Base-by-base conservation (phyloP, 2,797 vertebrate genomes). In the Lepidocolaptes lacrymiger region DNA sequence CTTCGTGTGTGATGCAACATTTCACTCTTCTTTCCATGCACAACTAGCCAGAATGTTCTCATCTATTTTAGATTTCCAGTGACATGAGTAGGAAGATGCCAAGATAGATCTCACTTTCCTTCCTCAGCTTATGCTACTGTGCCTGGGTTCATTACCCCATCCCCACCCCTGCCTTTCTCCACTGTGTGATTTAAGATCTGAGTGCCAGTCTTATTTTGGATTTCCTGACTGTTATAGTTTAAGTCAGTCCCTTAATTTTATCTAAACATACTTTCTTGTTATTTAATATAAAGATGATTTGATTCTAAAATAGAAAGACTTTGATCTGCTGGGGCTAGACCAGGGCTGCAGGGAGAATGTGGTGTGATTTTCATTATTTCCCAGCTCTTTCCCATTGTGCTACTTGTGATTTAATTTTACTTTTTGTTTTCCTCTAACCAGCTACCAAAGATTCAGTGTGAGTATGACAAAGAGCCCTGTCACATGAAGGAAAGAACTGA, bases 271-370 rank as follows among this genome's bases (percentile, higher is more conserved):
- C 55, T 85, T 96, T 81, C 68, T 83, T 79, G 52, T 41, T 93
- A 88, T 97, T 97, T 97, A 95, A 96, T 97, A 96, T 96, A 95
- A 95, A 97, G 86, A 97, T 96, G 85, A 91, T 96, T 97, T 96
- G 51, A 78, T 82, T 93, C 91, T 89, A 90, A 96, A 95, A 96
- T 91, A 89, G 69, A 94, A 92, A 80, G 75, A 15, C 96, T 91
- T 97, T 97, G 94, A 97, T 97, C 91, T 88, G 26, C 80, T 78
- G 55, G 46, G 34, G 2, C 22, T 28, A 62, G 34, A 77, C 48
- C 4, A 34, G 39, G 34, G 76, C 56, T 93, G 52, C 21, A 77
- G n/a, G 18, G 32, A 74, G 18, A 66, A 52, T 18, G n/a, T 62
- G 24, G 68, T 82, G 64, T 78, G 87, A 97, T 85, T 89, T 94